These are phyloP conservation scores for Megalopta genalis DNA, from an alignment of 1,140 invertebrate species.

Conservation along the genomic window DNA sequence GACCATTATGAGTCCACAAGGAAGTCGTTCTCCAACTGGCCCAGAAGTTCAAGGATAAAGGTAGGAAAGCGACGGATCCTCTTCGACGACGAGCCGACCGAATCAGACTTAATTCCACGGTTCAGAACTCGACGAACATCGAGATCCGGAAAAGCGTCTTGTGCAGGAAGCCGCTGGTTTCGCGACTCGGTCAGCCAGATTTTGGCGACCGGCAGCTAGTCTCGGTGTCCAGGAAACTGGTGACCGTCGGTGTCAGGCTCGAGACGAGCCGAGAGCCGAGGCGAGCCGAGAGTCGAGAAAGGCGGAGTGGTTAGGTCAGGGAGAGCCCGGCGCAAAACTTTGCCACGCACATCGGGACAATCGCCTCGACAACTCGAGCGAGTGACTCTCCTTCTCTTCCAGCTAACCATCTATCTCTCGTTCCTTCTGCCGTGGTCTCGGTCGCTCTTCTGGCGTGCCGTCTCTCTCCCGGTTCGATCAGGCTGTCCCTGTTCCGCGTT, in stretches of 20 bases:
- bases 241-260: conserved; percentile 19
- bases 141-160: no score
- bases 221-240: conserved; percentile 45
- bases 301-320: conserved; percentile 76
- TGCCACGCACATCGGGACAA: conserved; percentile 72
- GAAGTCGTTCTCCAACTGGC: no score
- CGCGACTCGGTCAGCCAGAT: conserved; percentile 6
- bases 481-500: conserved; percentile 11
- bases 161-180: no score
- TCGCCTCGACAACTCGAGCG: conserved; percentile 67
- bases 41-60: no score
- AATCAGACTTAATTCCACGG: no score
- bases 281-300: conserved; percentile 56
- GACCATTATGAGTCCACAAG: no score
- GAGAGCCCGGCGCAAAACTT: conserved; percentile 73
- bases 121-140: no score
- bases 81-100: no score
- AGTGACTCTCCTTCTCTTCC: conserved; percentile 53
- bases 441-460: conserved; percentile 1
- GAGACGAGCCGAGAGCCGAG: conserved; percentile 17
- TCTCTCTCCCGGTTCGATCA: neutral
- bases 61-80: no score
- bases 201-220: conserved; percentile 30
- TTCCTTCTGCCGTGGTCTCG: conserved; percentile 19
- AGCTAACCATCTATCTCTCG: conserved; percentile 35